Conservation (phyloP, 2,888 invertebrate genomes). For the Endomychus coccineus region DNA sequence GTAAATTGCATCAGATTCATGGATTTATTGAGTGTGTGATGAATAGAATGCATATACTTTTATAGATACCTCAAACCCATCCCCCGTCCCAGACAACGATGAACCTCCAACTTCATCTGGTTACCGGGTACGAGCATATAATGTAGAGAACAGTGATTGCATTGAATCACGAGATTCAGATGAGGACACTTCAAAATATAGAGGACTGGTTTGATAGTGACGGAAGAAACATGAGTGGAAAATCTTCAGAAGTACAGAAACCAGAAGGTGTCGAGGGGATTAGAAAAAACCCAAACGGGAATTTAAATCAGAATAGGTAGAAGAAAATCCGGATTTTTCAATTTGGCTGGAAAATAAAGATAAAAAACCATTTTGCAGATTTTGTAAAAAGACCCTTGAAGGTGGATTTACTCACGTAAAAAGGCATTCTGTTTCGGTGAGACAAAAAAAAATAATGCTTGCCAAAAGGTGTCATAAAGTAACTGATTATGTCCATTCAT, state of each 20-base stretch:
- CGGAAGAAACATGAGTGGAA: too few species aligned
- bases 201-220: too few species aligned
- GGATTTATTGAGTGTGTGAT: too few species aligned
- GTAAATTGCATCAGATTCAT: too few species aligned
- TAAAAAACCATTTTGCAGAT: conserved; percentile 4
- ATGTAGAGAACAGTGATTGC: too few species aligned
- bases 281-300: conserved; percentile 3
- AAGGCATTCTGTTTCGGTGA: conserved; percentile 4
- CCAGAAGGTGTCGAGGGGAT: conserved; percentile 1
- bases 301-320: conserved; percentile 6
- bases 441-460: background rate
- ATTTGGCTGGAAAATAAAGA: conserved; percentile 1
- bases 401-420: conserved; percentile 6
- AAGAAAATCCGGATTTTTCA: conserved; percentile 3
- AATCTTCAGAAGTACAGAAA: conserved; percentile 2
- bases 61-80: too few species aligned
- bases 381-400: conserved; percentile 2
- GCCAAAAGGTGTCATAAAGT: conserved; percentile 1
- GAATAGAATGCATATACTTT: too few species aligned
- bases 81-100: too few species aligned
- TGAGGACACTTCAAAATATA: too few species aligned
- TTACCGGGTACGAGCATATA: too few species aligned
- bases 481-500: background rate
- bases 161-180: too few species aligned
- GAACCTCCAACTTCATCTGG: too few species aligned